Evolutionary conservation across 1,140 invertebrate genomes (phyloP).

Genomic region (Caenorhabditis remanei): DNA sequence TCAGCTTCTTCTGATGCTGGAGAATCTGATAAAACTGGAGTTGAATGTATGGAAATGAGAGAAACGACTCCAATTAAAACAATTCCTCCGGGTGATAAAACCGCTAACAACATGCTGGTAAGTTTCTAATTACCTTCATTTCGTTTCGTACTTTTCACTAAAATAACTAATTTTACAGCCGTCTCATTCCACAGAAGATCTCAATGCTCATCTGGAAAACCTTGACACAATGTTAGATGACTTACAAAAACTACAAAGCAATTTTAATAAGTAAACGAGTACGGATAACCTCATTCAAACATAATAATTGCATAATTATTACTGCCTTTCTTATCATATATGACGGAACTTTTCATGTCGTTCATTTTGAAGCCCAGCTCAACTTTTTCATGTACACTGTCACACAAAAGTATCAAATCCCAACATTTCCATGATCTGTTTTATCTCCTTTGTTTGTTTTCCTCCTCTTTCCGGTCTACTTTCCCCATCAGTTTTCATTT

Average conservation of each 20-base stretch:
- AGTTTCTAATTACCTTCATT: not conserved
- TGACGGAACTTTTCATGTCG: not conserved
- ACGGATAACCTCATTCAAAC: not conserved
- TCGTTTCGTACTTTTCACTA: not conserved
- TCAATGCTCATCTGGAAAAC: slow-evolving; percentile 67
- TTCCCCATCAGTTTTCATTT: not conserved
- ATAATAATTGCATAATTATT: not conserved
- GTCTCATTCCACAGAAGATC: slow-evolving; percentile 66
- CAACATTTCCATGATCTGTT: slow-evolving; percentile 6
- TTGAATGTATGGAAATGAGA: slow-evolving; percentile 55
- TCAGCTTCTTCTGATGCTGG: slow-evolving; percentile 53
- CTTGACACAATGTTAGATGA: slow-evolving; percentile 68
- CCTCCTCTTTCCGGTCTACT: not conserved
- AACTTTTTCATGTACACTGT: slow-evolving; percentile 46
- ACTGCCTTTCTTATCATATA: not conserved
- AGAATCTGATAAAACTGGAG: slow-evolving; percentile 51
- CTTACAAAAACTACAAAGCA: slow-evolving; percentile 66
- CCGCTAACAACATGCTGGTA: not conserved
- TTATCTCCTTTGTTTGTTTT: not conserved
- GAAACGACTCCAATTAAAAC: not conserved
- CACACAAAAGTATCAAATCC: not conserved
- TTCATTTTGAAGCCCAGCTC: slow-evolving; percentile 39
- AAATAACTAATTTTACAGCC: slow-evolving; percentile 16
- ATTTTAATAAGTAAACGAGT: slow-evolving; percentile 57
- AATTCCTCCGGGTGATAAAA: not conserved